These are phyloP conservation scores for Bucco capensis DNA, from an alignment of 2,113 vertebrate genomes.

Conservation along the genomic window DNA sequence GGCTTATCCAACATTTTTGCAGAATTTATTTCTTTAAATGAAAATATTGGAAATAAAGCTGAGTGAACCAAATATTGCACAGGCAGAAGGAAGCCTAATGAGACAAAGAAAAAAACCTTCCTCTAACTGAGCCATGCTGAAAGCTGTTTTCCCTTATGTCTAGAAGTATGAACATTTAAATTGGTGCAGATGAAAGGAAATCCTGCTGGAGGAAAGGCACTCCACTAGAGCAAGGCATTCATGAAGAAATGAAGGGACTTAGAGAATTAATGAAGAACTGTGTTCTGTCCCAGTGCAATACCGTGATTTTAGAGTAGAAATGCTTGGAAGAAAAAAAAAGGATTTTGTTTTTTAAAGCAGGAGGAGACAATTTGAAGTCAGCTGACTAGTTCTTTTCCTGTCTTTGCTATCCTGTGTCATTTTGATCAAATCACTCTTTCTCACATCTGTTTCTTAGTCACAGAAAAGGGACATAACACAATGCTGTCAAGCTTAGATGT, in stretches of 20 bases:
- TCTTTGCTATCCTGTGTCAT: background rate
- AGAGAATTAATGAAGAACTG: background rate
- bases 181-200: slow-evolving; percentile 7
- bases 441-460: background rate
- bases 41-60: background rate
- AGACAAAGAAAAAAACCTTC: slow-evolving; percentile 41
- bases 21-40: slow-evolving; percentile 24
- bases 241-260: background rate
- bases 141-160: background rate
- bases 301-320: background rate
- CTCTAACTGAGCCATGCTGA: slow-evolving; percentile 3
- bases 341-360: background rate
- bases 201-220: background rate
- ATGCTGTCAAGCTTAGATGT: background rate
- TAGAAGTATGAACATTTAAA: slow-evolving; percentile 25
- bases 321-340: background rate
- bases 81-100: background rate
- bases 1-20: background rate
- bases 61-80: background rate
- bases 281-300: background rate
- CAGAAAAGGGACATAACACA: background rate
- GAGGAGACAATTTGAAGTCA: background rate
- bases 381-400: background rate
- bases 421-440: background rate
- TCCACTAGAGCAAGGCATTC: background rate